Conservation (phyloP, 2,888 invertebrate genomes). For the Pherbina coryleti region DNA sequence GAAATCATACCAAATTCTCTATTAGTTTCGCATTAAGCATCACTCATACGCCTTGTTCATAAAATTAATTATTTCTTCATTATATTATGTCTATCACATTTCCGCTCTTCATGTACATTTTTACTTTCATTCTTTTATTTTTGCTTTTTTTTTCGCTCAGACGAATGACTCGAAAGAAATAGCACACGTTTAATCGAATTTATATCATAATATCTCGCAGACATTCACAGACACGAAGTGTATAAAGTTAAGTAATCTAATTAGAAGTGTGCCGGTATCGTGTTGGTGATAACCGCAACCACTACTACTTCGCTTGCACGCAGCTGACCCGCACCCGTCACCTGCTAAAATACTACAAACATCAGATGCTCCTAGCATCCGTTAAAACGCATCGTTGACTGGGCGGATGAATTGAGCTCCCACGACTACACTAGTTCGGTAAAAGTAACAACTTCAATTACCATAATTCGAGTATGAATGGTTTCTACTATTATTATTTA, state of each 20-base stretch:
- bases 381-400: not conserved
- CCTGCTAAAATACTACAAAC: not conserved
- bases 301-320: not conserved
- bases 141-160: not conserved
- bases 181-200: conserved; percentile 65
- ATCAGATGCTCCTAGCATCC: not conserved
- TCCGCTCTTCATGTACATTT: not conserved
- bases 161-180: not conserved
- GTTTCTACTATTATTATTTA: conserved; percentile 62
- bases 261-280: conserved; percentile 57
- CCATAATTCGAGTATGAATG: conserved; percentile 41
- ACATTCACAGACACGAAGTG: conserved; percentile 56
- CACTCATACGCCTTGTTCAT: conserved; percentile 21
- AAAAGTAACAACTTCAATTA: conserved; percentile 24
- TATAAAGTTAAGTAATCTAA: conserved; percentile 66
- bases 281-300: conserved; percentile 29
- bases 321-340: not conserved
- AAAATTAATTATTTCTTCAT: conserved; percentile 22
- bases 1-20: not conserved
- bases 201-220: conserved; percentile 64
- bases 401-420: not conserved
- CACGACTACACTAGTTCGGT: not conserved
- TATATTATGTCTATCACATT: conserved; percentile 6
- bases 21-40: not conserved
- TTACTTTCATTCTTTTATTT: not conserved